Evolutionary conservation across 2,113 vertebrate species (phyloP).

Genomic region (Hydrochoerus hydrochaeris): DNA sequence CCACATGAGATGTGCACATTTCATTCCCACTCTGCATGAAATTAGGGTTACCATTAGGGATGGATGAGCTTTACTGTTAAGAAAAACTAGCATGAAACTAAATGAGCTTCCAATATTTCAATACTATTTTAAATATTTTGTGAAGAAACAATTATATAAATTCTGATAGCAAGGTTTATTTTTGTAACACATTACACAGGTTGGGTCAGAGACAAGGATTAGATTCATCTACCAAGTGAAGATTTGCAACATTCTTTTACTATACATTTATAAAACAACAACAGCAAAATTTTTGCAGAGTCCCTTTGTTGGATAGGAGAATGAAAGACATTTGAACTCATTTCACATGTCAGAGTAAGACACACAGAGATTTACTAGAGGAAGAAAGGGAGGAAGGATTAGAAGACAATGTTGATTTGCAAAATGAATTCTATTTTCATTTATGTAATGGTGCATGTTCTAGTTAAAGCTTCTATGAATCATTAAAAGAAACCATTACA

Average conservation of each 20-base stretch:
- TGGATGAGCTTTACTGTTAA: conserved; percentile 50
- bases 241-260: background rate
- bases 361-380: background rate
- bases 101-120: conserved; percentile 18
- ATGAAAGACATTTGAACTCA: background rate
- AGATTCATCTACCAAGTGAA: background rate
- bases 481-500: background rate
- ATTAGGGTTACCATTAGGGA: conserved; percentile 66
- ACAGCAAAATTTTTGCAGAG: background rate
- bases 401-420: background rate
- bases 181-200: background rate
- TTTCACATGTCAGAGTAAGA: background rate
- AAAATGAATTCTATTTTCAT: background rate
- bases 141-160: background rate
- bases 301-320: background rate
- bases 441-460: background rate
- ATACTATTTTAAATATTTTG: conserved; percentile 46
- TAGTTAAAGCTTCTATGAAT: background rate
- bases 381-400: accelerated
- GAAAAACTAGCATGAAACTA: conserved; percentile 62
- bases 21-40: conserved; percentile 65
- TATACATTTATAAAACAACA: background rate
- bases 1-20: conserved; percentile 66
- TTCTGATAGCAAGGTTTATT: background rate
- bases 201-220: background rate